Evolutionary conservation across 2,113 vertebrate genomes (phyloP).

Genomic region (Callocephalon fimbriatum): DNA sequence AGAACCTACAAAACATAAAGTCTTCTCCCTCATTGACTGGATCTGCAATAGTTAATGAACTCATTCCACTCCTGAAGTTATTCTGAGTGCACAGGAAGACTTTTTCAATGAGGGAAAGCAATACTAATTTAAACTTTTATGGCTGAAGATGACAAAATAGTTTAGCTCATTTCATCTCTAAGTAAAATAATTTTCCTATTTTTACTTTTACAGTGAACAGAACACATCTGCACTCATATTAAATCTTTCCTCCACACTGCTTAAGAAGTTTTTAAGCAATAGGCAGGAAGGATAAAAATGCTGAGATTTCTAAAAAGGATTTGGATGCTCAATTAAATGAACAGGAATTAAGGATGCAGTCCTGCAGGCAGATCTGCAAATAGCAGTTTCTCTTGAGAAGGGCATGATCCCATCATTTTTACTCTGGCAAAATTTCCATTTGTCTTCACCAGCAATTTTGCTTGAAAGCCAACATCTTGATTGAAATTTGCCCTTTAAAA

Average conservation of each 20-base stretch:
- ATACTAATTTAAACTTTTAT: background rate
- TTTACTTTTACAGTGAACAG: constrained; percentile 20
- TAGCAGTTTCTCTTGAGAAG: constrained; percentile 22
- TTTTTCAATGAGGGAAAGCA: background rate
- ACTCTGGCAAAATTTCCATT: constrained; percentile 44
- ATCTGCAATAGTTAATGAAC: constrained; percentile 25
- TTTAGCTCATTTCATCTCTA: background rate
- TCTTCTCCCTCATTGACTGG: background rate
- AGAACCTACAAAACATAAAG: background rate
- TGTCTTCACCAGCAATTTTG: constrained; percentile 12
- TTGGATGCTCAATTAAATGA: constrained; percentile 34
- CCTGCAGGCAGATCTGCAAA: constrained; percentile 57
- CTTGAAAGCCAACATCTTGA: constrained; percentile 44
- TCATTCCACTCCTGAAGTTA: background rate
- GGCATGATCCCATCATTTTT: background rate
- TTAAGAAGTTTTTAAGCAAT: background rate
- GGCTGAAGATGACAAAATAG: background rate
- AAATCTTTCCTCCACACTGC: background rate
- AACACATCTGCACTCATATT: background rate
- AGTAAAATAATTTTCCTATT: background rate
- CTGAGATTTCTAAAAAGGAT: background rate
- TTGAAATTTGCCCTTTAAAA: constrained; percentile 57
- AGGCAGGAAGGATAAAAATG: background rate
- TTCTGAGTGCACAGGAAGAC: background rate
- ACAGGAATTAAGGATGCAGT: constrained; percentile 11